Evolutionary conservation across 2,797 vertebrate genomes (phyloP), one percentile per base, ranked within the genome.

Genomic region (Rhincodon typus): DNA sequence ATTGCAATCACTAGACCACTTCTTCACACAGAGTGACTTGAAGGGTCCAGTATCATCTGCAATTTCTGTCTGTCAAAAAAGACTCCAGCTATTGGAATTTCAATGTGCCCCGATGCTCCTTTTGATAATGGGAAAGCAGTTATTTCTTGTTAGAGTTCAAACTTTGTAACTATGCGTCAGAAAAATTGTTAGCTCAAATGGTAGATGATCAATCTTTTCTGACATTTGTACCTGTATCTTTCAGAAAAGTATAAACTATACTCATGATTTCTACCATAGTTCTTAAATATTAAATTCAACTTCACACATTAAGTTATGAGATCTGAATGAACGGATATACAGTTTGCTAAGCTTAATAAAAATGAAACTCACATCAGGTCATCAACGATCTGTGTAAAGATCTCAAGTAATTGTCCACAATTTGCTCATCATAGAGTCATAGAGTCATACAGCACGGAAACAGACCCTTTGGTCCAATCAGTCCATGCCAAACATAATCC

Each of bases 11-110:
- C 70, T 95, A n/a, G 94, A 95, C 42, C 42, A 53, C 53, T 50
- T 77, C 15, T 95, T 95, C 46, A 53, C 7, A 95, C 8, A 10
- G 42, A 53, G 30, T 34, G 25, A 27, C 13, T 74, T 72, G 57
- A 95, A 38, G 46, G 93, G 15, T 74, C 25, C 94, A 95, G 94
- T 95, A 46, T 95, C 94, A 72, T 95, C 94, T 95, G 70, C 27
- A 95, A 91, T 95, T 77, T 95, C 94, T 74, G 69, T 46, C 42
- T 74, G 46, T 95, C 94, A 74, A 53, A 95, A 67, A 23, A 38
- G 30, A 88, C 17, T 53, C 30, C 69, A 27, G 42, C 46, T 74
- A 53, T 72, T 94, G 46, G 46, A 94, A 72, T 77, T 30, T 50
- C 42, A 74, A 15, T 46, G 1, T 72, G 70, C 42, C 50, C 46